phyloP scores from a whole-genome alignment of 2,888 invertebrate species.

The Agrochola lota region DNA sequence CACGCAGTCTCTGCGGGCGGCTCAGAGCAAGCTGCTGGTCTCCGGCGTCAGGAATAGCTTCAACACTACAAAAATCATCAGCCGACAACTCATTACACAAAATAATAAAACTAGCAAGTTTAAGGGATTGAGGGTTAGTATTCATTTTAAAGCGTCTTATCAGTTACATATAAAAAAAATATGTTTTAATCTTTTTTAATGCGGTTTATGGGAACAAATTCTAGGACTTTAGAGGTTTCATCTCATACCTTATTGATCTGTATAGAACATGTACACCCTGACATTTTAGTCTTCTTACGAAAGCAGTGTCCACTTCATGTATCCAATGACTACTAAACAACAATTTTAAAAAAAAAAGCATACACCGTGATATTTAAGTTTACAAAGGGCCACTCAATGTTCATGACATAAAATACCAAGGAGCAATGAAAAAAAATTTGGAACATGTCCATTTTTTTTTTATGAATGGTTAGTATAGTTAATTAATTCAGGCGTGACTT shows the following conservation, averaged over 20 bases:
- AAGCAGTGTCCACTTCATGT: too few relatives aligned
- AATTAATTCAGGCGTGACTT: too few relatives aligned
- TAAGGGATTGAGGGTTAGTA: slow-evolving; percentile 63
- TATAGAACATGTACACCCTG: background rate
- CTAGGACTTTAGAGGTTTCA: background rate
- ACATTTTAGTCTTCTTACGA: too few relatives aligned
- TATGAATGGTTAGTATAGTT: too few relatives aligned
- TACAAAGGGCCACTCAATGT: too few relatives aligned
- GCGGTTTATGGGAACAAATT: background rate
- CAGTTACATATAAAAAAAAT: background rate
- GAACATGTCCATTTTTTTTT: too few relatives aligned
- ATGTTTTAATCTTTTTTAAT: background rate
- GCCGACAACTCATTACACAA: slow-evolving; percentile 78
- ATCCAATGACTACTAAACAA: too few relatives aligned
- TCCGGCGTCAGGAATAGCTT: slow-evolving; percentile 71
- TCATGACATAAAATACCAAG: too few relatives aligned
- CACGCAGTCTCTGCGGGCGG: slow-evolving; percentile 72
- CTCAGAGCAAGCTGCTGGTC: slow-evolving; percentile 72
- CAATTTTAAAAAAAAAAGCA: too few relatives aligned
- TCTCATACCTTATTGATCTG: background rate
- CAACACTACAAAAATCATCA: slow-evolving; percentile 69
- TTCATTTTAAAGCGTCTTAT: background rate
- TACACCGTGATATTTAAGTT: too few relatives aligned
- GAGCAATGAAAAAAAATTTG: too few relatives aligned
- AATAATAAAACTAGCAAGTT: slow-evolving; percentile 66